These are phyloP conservation scores for Oryzias sinensis DNA, from an alignment of 2,797 vertebrate genomes.

Conservation along the genomic window DNA sequence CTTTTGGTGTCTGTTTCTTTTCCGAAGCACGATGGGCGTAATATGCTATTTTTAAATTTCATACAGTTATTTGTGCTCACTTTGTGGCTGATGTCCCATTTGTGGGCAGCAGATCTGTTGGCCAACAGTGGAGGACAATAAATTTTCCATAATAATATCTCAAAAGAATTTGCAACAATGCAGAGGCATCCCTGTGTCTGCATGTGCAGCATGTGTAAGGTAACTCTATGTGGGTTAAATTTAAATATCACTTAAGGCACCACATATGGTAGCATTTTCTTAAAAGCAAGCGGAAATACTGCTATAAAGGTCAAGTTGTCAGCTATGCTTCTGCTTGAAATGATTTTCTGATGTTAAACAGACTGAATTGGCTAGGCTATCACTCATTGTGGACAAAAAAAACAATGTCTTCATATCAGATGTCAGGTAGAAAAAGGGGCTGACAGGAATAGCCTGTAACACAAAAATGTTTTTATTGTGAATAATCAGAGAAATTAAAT, in stretches of 20 bases:
- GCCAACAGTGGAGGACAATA: too few relatives aligned
- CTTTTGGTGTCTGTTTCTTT: constrained; percentile 38
- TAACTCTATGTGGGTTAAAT: constrained; percentile 17
- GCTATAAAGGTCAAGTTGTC: constrained; percentile 50
- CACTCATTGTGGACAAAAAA: constrained; percentile 20
- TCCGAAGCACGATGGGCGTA: constrained; percentile 28
- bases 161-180: constrained; percentile 30
- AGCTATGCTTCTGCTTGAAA: constrained; percentile 31
- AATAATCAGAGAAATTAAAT: constrained; percentile 13
- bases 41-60: constrained; percentile 53
- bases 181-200: constrained; percentile 19
- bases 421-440: constrained; percentile 6
- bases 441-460: constrained; percentile 10
- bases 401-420: constrained; percentile 10
- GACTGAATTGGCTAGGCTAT: constrained; percentile 35
- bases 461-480: constrained; percentile 11
- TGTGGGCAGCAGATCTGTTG: constrained; percentile 19
- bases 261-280: constrained; percentile 26
- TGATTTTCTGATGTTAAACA: constrained; percentile 42
- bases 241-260: constrained; percentile 20
- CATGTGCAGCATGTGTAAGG: constrained; percentile 13
- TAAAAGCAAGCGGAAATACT: constrained; percentile 25
- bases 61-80: constrained; percentile 62
- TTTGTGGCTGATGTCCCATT: constrained; percentile 60
- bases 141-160: constrained; percentile 5